Base-by-base conservation (phyloP, 2,888 invertebrate species). In the Cheilosia soror region DNA sequence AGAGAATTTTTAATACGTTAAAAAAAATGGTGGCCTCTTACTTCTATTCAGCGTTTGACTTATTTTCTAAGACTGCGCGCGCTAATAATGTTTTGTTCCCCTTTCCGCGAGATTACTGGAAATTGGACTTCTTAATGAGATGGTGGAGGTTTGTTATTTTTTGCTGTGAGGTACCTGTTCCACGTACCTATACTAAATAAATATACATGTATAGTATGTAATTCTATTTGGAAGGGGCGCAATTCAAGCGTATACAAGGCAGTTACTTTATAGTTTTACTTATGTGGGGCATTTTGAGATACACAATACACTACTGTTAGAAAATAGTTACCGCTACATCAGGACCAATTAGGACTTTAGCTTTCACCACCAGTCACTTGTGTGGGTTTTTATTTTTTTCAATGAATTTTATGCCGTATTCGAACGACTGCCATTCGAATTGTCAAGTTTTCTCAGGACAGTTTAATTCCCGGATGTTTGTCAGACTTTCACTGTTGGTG, bases 101-200 rank as follows among this genome's bases (percentile, higher is more conserved):
- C 25, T 66, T 65, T 85, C 55, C 72, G 80, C 25, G 72, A 68
- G 72, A 37, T 75, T 84, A 63, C 81, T 81, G 72, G 66, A 85
- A 85, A 85, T 85, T 85, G 80, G 85, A 85, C 85, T 80, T 80
- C 85, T 81, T 85, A 85, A 81, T 85, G 85, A 85, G 85, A 62
- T 75, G 55, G 57, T 75, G 69, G 68, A 68, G 65, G 73, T 44
- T 55, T 65, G 27, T 37, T 69, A 69, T 37, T 73, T 68, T n/a
- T 27, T 63, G 27, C n/a, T 44, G 37, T 25, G 3, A 15, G 40
- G 63, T 31, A 58, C 37, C 11, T 37, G 37, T 9, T 7, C 20
- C 2, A 9, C 9, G 11, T 37, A 11, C 37, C 37, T 44, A n/a
- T n/a, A 2, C 68, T 69, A 51, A 73, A 65, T 62, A 47, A 33